These are phyloP conservation scores for Trachymyrmex septentrionalis DNA, from an alignment of 1,140 invertebrate genomes.

Conservation along the genomic window DNA sequence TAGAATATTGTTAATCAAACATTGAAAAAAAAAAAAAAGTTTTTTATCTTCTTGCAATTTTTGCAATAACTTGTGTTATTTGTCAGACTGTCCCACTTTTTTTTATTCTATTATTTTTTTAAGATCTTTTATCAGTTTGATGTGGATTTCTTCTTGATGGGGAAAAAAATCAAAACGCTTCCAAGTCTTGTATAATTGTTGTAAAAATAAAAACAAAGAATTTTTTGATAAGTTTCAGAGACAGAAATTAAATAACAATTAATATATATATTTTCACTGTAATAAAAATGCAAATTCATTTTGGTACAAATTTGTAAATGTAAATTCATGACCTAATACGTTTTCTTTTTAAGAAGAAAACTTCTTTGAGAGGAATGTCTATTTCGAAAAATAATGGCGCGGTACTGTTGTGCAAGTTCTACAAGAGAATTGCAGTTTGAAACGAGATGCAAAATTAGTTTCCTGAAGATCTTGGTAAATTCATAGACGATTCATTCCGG, in stretches of 20 bases:
- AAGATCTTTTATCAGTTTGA: background rate
- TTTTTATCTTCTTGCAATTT: background rate
- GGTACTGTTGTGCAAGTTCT: background rate
- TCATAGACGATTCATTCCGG: conserved; percentile 1
- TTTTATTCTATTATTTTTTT: conserved; percentile 2
- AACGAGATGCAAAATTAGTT: conserved; percentile 12
- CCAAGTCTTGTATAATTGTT: background rate
- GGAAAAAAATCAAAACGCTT: background rate
- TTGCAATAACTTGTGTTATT: background rate
- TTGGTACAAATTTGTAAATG: background rate
- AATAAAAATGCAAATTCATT: background rate
- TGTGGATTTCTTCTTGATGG: background rate
- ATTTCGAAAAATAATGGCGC: background rate
- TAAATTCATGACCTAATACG: background rate
- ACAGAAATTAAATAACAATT: background rate
- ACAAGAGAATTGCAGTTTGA: background rate
- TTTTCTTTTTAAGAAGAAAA: background rate
- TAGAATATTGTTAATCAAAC: background rate
- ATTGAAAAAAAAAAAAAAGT: background rate
- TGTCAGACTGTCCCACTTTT: background rate
- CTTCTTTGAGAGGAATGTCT: background rate
- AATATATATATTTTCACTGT: background rate
- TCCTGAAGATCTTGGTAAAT: background rate
- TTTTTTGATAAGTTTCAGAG: background rate
- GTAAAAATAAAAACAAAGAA: background rate